Conservation (phyloP, 2,888 invertebrate genomes). For the Maniola hyperantus region DNA sequence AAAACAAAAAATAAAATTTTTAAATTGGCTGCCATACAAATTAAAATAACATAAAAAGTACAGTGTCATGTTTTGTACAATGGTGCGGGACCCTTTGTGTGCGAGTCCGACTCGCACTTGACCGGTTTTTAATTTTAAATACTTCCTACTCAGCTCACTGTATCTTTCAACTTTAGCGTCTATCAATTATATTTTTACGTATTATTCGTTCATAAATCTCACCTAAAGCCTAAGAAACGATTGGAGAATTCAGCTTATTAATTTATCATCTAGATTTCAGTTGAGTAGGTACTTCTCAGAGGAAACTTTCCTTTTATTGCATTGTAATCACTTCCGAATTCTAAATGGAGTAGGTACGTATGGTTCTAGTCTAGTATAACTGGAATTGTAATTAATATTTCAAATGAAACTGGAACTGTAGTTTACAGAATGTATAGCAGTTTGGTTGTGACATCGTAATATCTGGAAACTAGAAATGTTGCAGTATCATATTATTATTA, state of each 20-base stretch:
- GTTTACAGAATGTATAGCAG: constrained; percentile 4
- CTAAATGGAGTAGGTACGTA: constrained; percentile 2
- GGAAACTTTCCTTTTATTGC: not conserved
- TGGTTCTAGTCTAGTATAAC: constrained; percentile 1
- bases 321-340: constrained; percentile 9
- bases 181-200: no score
- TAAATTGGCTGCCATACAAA: no score
- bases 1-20: no score
- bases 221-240: no score
- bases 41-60: no score
- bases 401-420: not conserved
- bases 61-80: no score
- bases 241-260: not conserved
- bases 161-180: no score
- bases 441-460: not conserved
- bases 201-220: no score
- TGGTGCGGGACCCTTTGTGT: no score
- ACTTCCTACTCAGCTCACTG: no score
- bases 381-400: constrained; percentile 8
- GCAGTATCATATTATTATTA: not conserved
- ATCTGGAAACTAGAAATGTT: constrained; percentile 1
- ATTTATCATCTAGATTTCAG: not conserved
- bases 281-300: not conserved
- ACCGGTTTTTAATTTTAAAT: no score
- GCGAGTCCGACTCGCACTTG: no score